Conservation (phyloP, 2,797 vertebrate species). For the Diplodus sargus region DNA sequence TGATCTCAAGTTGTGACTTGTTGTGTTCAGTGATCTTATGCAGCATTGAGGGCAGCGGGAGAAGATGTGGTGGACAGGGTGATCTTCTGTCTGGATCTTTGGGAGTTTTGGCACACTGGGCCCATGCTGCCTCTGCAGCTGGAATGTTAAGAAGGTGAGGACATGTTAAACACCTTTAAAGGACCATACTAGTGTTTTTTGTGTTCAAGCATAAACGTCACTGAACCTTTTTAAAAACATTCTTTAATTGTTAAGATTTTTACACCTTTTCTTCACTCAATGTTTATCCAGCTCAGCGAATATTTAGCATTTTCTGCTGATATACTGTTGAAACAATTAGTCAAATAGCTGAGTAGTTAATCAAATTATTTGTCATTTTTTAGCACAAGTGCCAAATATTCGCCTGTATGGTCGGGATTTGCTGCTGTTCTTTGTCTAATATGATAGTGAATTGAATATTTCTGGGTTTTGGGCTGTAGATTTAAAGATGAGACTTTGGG, state of each 20-base stretch:
- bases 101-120: constrained; percentile 95
- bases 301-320: background rate
- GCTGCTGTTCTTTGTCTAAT: background rate
- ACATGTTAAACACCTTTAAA: background rate
- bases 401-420: background rate
- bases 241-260: background rate
- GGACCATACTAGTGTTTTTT: background rate
- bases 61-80: constrained; percentile 96
- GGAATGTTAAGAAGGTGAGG: constrained; percentile 86
- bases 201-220: background rate
- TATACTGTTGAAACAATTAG: background rate
- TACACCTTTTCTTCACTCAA: background rate
- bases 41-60: constrained; percentile 90
- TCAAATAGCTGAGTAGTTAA: background rate
- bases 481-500: background rate
- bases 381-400: background rate
- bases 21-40: constrained; percentile 89
- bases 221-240: background rate
- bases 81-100: constrained; percentile 95
- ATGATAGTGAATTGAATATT: background rate
- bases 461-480: background rate
- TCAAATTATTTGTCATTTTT: background rate
- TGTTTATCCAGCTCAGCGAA: background rate
- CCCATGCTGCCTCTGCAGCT: constrained; percentile 86
- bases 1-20: constrained; percentile 71